phyloP scores from a whole-genome alignment of 2,888 invertebrate species.

The Invenusta paracnida region DNA sequence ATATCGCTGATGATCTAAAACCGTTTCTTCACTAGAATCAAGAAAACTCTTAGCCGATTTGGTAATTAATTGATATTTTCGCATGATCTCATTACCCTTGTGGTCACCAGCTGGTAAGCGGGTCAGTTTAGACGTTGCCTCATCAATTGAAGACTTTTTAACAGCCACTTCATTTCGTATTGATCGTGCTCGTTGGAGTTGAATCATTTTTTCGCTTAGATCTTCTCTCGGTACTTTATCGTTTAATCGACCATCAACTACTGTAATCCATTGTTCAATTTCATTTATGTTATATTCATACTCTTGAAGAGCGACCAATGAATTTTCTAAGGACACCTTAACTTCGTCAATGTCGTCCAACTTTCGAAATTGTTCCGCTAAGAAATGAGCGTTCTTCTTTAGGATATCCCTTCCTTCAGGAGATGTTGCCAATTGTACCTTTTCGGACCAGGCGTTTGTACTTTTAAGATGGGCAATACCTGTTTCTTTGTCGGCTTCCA shows the following conservation, averaged over 20 bases:
- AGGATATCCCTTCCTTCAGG: not conserved
- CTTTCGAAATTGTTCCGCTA: not conserved
- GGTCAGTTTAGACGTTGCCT: not conserved
- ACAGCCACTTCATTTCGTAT: not conserved
- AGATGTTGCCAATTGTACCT: not conserved
- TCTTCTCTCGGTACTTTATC: not conserved
- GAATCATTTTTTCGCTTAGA: not conserved
- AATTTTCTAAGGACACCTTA: not conserved
- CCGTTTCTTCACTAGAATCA: not conserved
- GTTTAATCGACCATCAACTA: not conserved
- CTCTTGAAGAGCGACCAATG: not conserved
- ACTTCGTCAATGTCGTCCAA: not conserved
- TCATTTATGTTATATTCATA: not conserved
- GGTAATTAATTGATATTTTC: not conserved
- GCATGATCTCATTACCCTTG: not conserved
- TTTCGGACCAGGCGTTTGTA: not conserved
- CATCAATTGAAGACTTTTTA: not conserved
- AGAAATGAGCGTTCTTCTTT: not conserved
- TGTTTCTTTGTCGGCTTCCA: not conserved
- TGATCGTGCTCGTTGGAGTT: not conserved
- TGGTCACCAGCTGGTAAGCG: not conserved
- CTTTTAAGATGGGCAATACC: not conserved
- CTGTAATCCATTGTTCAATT: conserved; percentile 9
- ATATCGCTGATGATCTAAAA: conserved; percentile 23
- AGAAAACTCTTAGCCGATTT: not conserved